Conservation (phyloP, 2,113 vertebrate genomes). For the Megaptera novaeangliae region DNA sequence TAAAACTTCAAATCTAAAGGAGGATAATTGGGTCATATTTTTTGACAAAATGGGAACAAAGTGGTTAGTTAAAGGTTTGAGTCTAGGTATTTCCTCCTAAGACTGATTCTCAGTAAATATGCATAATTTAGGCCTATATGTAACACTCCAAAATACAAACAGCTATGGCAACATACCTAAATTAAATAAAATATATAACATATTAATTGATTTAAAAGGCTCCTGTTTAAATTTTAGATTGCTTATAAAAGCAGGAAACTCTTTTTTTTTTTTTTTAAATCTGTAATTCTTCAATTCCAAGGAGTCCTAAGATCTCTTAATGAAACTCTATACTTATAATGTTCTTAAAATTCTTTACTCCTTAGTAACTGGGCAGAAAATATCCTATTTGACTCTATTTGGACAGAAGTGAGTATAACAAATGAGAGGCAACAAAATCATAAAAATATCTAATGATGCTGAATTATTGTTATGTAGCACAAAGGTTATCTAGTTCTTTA, state of each 20-base stretch:
- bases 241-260: neutral
- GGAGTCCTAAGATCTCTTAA: neutral
- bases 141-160: neutral
- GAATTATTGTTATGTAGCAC: neutral
- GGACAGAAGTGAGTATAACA: neutral
- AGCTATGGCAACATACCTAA: neutral
- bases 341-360: neutral
- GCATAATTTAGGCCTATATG: too few species aligned
- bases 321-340: neutral
- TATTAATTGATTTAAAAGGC: neutral
- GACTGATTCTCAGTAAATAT: neutral
- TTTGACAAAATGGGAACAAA: neutral
- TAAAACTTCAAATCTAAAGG: neutral
- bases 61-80: neutral
- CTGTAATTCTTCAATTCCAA: neutral
- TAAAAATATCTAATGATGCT: neutral
- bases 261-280: neutral
- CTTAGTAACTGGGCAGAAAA: neutral
- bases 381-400: neutral
- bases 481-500: neutral
- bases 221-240: neutral
- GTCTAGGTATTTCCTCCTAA: neutral
- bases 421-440: neutral
- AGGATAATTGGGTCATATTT: neutral
- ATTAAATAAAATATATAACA: neutral